Conservation (phyloP, 2,888 invertebrate genomes). For the Sarcophaga caerulescens region DNA sequence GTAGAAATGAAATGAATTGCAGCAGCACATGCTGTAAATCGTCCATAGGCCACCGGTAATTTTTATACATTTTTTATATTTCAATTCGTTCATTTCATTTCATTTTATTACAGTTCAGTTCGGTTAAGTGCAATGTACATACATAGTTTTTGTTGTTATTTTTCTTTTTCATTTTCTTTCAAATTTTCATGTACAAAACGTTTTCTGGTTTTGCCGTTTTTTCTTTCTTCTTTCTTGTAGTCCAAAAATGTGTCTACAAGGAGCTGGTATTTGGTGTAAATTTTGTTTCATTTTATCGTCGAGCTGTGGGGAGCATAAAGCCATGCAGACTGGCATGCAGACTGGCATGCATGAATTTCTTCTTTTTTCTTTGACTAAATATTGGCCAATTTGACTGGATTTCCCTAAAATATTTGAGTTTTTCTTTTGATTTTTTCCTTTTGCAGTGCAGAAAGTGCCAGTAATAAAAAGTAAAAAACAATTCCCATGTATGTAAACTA, state of each 20-base stretch:
- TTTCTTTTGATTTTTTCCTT: neutral
- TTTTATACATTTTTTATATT: constrained; percentile 42
- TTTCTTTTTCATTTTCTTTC: neutral
- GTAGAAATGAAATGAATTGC: too few relatives aligned
- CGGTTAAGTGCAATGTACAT: too few relatives aligned
- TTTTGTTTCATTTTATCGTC: neutral
- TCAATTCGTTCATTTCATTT: constrained; percentile 14
- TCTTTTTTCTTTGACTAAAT: neutral
- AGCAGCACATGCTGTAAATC: constrained; percentile 51
- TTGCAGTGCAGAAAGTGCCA: neutral
- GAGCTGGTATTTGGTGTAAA: neutral
- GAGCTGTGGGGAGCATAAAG: neutral
- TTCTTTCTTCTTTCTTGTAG: neutral
- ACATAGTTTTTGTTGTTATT: neutral
- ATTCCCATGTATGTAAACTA: neutral
- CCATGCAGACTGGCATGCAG: neutral
- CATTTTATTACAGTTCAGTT: too few relatives aligned
- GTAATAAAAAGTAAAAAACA: neutral
- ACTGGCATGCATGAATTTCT: neutral
- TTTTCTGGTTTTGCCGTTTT: neutral
- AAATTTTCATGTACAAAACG: neutral
- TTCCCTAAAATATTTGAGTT: neutral
- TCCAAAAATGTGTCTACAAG: neutral
- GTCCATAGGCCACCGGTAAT: constrained; percentile 51
- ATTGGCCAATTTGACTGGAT: neutral